A percentile compares a stretch with the other conserved stretches of the same genome.
Evolutionary conservation across 2,113 vertebrate species (phyloP).

Genomic region (Bubo scandiacus): DNA sequence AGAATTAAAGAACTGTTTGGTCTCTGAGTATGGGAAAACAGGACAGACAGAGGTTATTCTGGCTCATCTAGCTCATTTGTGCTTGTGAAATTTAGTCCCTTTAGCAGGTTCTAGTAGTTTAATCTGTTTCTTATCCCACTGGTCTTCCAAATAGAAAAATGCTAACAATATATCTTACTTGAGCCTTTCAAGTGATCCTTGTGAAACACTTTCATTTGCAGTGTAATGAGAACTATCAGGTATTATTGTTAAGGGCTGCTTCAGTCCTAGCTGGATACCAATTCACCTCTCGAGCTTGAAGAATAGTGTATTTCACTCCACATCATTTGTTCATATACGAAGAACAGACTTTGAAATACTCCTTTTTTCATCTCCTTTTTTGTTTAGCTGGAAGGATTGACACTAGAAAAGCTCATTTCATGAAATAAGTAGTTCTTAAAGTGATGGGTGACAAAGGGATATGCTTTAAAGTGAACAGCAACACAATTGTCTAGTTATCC

Average conservation of each 20-base stretch:
- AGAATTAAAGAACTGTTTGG: neutral
- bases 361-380: slow-evolving; percentile 37
- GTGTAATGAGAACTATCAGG: slow-evolving; percentile 60
- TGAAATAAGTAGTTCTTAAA: slow-evolving; percentile 59
- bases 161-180: slow-evolving; percentile 59
- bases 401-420: slow-evolving; percentile 51
- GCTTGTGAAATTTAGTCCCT: slow-evolving; percentile 5
- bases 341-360: slow-evolving; percentile 56
- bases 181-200: slow-evolving; percentile 60
- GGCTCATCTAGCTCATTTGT: neutral
- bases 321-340: slow-evolving; percentile 41
- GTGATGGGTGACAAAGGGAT: slow-evolving; percentile 36
- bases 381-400: slow-evolving; percentile 51
- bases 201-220: slow-evolving; percentile 62
- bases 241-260: slow-evolving; percentile 62
- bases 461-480: slow-evolving; percentile 54
- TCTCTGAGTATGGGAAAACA: neutral
- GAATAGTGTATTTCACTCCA: slow-evolving; percentile 37
- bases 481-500: slow-evolving; percentile 21
- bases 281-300: slow-evolving; percentile 49
- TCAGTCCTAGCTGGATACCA: slow-evolving; percentile 63
- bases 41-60: slow-evolving; percentile 1
- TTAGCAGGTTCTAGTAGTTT: slow-evolving; percentile 37
- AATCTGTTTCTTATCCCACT: slow-evolving; percentile 51
- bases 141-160: slow-evolving; percentile 45